Evolutionary conservation across 1,140 invertebrate species (phyloP), one percentile per base, ranked within the genome.

Genomic region (Trichonephila inaurata): DNA sequence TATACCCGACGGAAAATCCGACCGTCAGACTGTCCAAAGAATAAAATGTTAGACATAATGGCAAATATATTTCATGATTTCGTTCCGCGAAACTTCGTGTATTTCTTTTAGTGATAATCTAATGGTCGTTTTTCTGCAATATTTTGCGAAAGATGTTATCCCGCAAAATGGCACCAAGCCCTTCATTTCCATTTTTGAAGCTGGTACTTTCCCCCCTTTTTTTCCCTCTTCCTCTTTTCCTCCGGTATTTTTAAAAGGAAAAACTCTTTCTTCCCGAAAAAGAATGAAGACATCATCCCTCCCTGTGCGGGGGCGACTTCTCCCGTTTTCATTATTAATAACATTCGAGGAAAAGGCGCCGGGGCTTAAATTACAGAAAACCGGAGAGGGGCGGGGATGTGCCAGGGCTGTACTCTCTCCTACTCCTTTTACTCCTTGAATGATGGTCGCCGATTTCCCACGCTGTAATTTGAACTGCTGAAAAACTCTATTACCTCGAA

Each of bases 311-410:
- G 66, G 66, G 66, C 66, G 72, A 77, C 72, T 77, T 77, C 72
- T 77, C 72, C 44, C 24, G 44, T 60, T 85, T 85, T 85, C 58
- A 85, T 85, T 85, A 85, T 85, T 85, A 85, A 85, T 85, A 60
- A 60, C 82, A 85, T 85, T 85, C 58, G 66, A 4, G 51, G 58
- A 85, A 58, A 85, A 58, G 44, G 51, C 58, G 21, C 51, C 51
- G 69, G 72, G 82, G 82, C 82, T 85, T 85, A 85, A 58, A 85
- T 85, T 58, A 85, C 82, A 60, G 58, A 85, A 85, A 85, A 85
- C 51, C 40, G 58, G 10, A 19, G 19, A 82, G 33, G 4, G 81
- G 81, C 33, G 44, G 81, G 44, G 3, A 51, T 40, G 81, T 40
- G 19, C n/a, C 4, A 81, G 77, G n/a, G 0, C 33, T 21, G 40